Evolutionary conservation across 1,140 invertebrate species (phyloP).

Genomic region (Ceratina japonica): DNA sequence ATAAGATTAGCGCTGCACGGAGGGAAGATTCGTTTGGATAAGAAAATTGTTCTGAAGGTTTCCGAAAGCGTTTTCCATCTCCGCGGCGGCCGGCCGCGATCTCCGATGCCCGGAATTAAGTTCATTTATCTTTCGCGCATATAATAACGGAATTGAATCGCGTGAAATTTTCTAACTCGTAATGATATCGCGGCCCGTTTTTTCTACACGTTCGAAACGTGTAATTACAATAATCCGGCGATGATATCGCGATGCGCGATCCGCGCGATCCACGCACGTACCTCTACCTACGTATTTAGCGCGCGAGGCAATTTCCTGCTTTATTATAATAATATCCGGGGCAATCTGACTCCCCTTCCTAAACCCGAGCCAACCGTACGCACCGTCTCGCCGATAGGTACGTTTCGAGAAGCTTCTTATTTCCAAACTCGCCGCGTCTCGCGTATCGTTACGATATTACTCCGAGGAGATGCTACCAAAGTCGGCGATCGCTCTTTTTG

Average conservation of each 20-base stretch:
- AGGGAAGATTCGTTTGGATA: background rate
- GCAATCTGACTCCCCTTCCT: constrained; percentile 52
- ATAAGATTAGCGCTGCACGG: background rate
- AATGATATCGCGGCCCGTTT: constrained; percentile 44
- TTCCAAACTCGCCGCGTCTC: constrained; percentile 51
- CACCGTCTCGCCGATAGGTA: background rate
- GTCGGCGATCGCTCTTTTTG: too few relatives aligned
- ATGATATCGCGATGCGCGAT: constrained; percentile 57
- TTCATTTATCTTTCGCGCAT: constrained; percentile 37
- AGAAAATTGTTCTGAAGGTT: background rate
- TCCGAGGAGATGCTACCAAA: too few relatives aligned
- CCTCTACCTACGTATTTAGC: constrained; percentile 64
- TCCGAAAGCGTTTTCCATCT: background rate
- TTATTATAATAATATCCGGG: constrained; percentile 68
- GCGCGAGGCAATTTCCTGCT: constrained; percentile 63
- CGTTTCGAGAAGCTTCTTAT: constrained; percentile 54
- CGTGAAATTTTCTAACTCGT: constrained; percentile 52
- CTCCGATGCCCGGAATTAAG: constrained; percentile 1
- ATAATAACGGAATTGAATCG: constrained; percentile 50
- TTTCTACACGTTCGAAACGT: constrained; percentile 44
- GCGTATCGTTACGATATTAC: constrained; percentile 31
- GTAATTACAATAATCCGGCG: constrained; percentile 65
- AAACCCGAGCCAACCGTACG: constrained; percentile 13
- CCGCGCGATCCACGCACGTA: constrained; percentile 38
- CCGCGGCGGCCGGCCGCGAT: background rate